phyloP scores from a whole-genome alignment of 1,140 invertebrate genomes.

The Dufourea novaeangliae region DNA sequence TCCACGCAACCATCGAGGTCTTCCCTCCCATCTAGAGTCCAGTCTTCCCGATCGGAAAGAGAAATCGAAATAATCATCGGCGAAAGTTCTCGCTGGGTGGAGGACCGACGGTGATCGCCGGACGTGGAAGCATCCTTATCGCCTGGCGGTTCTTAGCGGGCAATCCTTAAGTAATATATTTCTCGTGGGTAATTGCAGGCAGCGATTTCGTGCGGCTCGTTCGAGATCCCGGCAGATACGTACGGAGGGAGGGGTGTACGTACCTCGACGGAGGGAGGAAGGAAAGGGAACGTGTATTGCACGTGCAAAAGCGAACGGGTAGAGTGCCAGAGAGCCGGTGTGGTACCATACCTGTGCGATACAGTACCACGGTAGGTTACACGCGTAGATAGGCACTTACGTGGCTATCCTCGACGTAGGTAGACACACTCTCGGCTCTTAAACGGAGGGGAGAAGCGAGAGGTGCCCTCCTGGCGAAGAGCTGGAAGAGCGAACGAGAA shows the following conservation, averaged over 20 bases:
- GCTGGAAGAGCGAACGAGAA: background rate
- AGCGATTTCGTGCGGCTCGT: slow-evolving; percentile 69
- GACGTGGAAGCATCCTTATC: slow-evolving; percentile 63
- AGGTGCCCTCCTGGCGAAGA: slow-evolving; percentile 1
- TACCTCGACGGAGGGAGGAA: background rate
- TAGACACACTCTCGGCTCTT: slow-evolving; percentile 40
- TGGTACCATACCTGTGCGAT: no score
- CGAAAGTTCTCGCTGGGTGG: slow-evolving; percentile 10
- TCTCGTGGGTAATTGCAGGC: slow-evolving; percentile 69
- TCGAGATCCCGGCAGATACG: slow-evolving; percentile 67
- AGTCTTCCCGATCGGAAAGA: background rate
- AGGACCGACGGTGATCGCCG: slow-evolving; percentile 35
- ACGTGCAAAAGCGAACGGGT: slow-evolving; percentile 50
- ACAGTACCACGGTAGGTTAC: slow-evolving; percentile 64
- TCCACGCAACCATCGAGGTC: background rate
- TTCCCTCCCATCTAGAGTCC: no score
- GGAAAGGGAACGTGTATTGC: slow-evolving; percentile 56
- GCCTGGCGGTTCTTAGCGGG: slow-evolving; percentile 39
- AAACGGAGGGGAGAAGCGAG: slow-evolving; percentile 31
- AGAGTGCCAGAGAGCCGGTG: slow-evolving; percentile 7
- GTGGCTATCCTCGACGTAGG: slow-evolving; percentile 54
- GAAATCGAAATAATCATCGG: background rate
- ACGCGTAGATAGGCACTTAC: slow-evolving; percentile 64
- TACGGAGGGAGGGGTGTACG: slow-evolving; percentile 37
- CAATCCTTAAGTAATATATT: slow-evolving; percentile 68